phyloP scores from a whole-genome alignment of 2,888 invertebrate genomes.

The Lymantria dispar region DNA sequence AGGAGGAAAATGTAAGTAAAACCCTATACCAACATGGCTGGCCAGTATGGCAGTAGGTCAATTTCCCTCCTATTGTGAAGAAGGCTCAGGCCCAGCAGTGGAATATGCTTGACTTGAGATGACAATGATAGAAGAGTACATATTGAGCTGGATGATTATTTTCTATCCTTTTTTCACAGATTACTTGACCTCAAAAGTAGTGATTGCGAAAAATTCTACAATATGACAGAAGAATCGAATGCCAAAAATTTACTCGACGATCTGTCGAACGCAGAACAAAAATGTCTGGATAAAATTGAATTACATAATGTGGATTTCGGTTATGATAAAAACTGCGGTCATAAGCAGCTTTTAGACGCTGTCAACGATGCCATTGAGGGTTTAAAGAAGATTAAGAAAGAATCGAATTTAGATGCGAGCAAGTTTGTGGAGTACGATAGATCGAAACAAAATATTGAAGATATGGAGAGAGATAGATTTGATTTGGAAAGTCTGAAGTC shows the following conservation, averaged over 20 bases:
- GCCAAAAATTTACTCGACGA: slow-evolving; percentile 42
- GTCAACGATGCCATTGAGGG: slow-evolving; percentile 68
- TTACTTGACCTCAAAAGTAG: slow-evolving; percentile 55
- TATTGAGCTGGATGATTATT: too few relatives aligned
- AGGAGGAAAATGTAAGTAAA: too few relatives aligned
- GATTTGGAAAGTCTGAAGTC: slow-evolving; percentile 54
- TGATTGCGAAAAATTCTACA: slow-evolving; percentile 49
- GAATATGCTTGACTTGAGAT: too few relatives aligned
- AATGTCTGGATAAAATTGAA: slow-evolving; percentile 54
- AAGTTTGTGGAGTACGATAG: slow-evolving; percentile 59
- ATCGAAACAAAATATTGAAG: slow-evolving; percentile 39
- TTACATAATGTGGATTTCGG: slow-evolving; percentile 68
- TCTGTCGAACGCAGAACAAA: slow-evolving; percentile 46
- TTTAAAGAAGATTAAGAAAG: slow-evolving; percentile 61
- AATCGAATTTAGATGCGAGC: slow-evolving; percentile 54
- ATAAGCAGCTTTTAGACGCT: slow-evolving; percentile 63
- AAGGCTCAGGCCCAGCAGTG: too few relatives aligned
- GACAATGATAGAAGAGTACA: too few relatives aligned
- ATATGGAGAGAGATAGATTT: slow-evolving; percentile 49
- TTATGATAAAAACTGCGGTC: slow-evolving; percentile 56
- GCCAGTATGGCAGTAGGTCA: too few relatives aligned
- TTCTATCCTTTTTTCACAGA: slow-evolving; percentile 40
- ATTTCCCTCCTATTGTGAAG: too few relatives aligned
- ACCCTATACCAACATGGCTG: too few relatives aligned
- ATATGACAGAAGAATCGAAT: slow-evolving; percentile 48